Percentiles rank a stretch among this genome's conserved stretches.
Conservation (phyloP, 1,140 invertebrate species). For the Drosophila melanica region DNA sequence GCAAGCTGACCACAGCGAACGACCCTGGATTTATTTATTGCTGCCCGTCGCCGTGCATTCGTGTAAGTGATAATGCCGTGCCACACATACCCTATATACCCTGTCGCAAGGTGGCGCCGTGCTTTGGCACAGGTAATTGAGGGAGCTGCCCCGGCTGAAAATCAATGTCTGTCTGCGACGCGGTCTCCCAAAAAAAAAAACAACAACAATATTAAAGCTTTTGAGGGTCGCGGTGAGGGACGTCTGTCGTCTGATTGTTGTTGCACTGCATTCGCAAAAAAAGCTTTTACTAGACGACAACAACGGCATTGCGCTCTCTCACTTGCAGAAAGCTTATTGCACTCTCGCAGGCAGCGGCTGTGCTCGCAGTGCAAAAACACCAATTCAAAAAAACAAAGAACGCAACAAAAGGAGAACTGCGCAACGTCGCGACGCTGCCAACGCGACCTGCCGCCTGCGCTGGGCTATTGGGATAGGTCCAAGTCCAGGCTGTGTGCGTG, state of each 20-base stretch:
- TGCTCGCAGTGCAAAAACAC: constrained; percentile 36
- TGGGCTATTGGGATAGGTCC: constrained; percentile 73
- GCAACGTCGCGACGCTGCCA: constrained; percentile 30
- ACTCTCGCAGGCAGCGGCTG: constrained; percentile 14
- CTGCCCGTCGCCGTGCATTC: not conserved
- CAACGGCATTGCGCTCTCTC: constrained; percentile 1
- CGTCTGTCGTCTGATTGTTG: constrained; percentile 26
- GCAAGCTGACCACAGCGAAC: constrained; percentile 4
- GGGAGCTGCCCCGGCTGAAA: constrained; percentile 26
- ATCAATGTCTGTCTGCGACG: constrained; percentile 69
- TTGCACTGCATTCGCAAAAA: constrained; percentile 51
- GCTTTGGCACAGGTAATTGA: constrained; percentile 2
- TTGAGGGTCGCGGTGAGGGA: constrained; percentile 78
- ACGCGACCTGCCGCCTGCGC: constrained; percentile 64
- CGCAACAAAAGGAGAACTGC: constrained; percentile 48
- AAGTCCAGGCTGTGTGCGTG: constrained; percentile 56
- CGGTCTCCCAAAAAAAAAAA: constrained; percentile 31
- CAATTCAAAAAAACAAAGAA: constrained; percentile 17
- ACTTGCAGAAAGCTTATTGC: constrained; percentile 37
- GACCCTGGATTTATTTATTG: constrained; percentile 34
- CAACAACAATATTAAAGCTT: constrained; percentile 47
- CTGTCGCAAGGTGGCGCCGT: not conserved
- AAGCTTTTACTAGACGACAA: constrained; percentile 22
- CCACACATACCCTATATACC: constrained; percentile 5
- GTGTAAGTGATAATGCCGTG: not conserved